These are phyloP conservation scores for Ciconia nigra DNA, from an alignment of 2,797 vertebrate genomes.

Conservation along the genomic window DNA sequence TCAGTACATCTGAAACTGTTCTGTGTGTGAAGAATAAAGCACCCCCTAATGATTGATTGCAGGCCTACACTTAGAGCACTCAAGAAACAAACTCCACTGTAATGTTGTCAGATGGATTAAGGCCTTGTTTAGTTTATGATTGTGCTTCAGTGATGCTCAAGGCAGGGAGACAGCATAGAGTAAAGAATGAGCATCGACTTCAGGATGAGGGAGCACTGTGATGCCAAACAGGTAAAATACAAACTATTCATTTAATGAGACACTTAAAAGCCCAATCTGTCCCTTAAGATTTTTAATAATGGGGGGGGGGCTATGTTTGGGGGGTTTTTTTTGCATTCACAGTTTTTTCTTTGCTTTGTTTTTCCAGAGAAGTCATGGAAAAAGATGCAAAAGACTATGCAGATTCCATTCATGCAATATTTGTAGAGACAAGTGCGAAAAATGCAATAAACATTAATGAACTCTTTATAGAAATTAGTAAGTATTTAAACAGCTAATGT, in stretches of 20 bases:
- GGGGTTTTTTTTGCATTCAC: background rate
- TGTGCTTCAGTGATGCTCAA: background rate
- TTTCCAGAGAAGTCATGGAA: slow-evolving; percentile 91
- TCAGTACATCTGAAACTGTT: background rate
- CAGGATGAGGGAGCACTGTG: background rate
- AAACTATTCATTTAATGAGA: background rate
- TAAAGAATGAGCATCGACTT: background rate
- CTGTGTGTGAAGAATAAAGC: background rate
- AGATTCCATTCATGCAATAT: slow-evolving; percentile 96
- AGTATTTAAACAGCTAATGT: slow-evolving; percentile 72
- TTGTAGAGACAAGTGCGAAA: slow-evolving; percentile 98
- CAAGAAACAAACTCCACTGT: background rate
- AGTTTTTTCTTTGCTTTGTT: slow-evolving; percentile 50
- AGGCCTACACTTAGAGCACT: background rate
- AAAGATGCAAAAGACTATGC: slow-evolving; percentile 98
- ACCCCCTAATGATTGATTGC: background rate
- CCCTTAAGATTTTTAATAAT: background rate
- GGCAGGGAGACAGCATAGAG: background rate
- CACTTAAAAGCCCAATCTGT: background rate
- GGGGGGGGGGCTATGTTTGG: no score
- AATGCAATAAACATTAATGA: slow-evolving; percentile 99
- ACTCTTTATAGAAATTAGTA: slow-evolving; percentile 99
- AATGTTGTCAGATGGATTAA: background rate
- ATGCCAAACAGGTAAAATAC: background rate
- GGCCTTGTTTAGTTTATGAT: background rate